Base-by-base conservation (phyloP, 1,140 invertebrate genomes). In the Araneus ventricosus region DNA sequence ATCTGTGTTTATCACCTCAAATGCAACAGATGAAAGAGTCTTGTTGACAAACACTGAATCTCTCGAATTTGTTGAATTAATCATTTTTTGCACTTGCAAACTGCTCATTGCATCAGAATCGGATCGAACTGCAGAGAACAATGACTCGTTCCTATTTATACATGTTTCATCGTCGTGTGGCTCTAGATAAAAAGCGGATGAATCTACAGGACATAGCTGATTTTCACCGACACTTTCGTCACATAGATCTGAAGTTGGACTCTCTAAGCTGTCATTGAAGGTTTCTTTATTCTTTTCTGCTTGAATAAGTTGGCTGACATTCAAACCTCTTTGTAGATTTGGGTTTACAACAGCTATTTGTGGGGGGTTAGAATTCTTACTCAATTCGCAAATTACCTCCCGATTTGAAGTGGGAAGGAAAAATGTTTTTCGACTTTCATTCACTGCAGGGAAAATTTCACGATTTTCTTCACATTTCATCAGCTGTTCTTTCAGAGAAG, bases 211-310 rank as follows among this genome's bases (percentile, higher is more conserved):
- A n/a, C n/a, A n/a, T n/a, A n/a, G n/a, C n/a, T n/a, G n/a, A n/a
- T n/a, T n/a, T 67, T 70, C 61, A 34, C 27, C 7, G 20, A 20
- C 7, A n/a, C 14, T 67, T 30, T 39, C 24, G 10, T 17, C 14
- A 30, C 27, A 30, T 20, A 17, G 10, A 10, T 59, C 88, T 24
- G n/a, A 90, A 79, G 67, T 1, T 10, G 88, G 27, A 5, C n/a
- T 45, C n/a, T 90, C 88, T 52, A 90, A 90, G 59, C 88, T 90
- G 80, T 90, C 88, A 80, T 90, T 90, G 10, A 79, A 41, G 57
- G 80, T 24, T 57, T 90, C 45, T 3, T 59, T 27, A 80, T 39
- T 37, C 24, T 52, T 45, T 27, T 88, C n/a, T n/a, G 30, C 39
- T 37, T 39, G 34, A 20, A 45, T 39, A 39, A 52, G 24, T 39